phyloP scores from a whole-genome alignment of 2,888 invertebrate genomes.

The Archaeoteleia sp. region DNA sequence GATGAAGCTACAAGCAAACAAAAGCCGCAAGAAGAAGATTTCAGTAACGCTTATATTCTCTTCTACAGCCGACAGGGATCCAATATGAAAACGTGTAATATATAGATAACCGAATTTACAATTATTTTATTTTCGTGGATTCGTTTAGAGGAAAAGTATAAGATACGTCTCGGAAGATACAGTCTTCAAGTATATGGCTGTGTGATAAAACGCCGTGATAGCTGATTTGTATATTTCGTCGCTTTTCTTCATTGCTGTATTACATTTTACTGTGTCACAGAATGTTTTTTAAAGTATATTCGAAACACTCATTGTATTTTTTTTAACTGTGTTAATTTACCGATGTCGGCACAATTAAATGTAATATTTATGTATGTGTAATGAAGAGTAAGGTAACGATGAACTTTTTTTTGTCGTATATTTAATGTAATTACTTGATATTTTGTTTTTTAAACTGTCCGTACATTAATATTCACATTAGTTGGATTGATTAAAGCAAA shows the following conservation, averaged over 20 bases:
- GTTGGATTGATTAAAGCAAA: too few relatives aligned
- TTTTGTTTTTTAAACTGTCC: too few relatives aligned
- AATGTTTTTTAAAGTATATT: background rate
- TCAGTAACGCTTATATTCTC: constrained; percentile 79
- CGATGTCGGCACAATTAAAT: constrained; percentile 14
- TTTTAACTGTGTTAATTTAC: background rate
- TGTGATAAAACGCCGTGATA: constrained; percentile 47
- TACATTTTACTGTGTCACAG: too few relatives aligned
- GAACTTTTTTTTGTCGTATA: constrained; percentile 5
- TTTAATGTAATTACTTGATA: too few relatives aligned
- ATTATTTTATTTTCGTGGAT: constrained; percentile 16
- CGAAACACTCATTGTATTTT: background rate
- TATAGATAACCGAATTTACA: constrained; percentile 29
- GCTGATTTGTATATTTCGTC: constrained; percentile 31
- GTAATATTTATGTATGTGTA: constrained; percentile 5
- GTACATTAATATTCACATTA: too few relatives aligned
- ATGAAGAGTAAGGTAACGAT: constrained; percentile 13
- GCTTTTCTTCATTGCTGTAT: background rate
- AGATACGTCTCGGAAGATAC: constrained; percentile 20
- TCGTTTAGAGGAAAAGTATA: constrained; percentile 27
- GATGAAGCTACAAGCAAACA: constrained; percentile 77
- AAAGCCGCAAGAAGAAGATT: constrained; percentile 78
- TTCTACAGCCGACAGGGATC: constrained; percentile 79
- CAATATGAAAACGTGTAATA: constrained; percentile 70
- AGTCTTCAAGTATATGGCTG: constrained; percentile 45